Percentiles rank a stretch among this genome's conserved stretches.
These are phyloP conservation scores for Neuroterus valhalla DNA, from an alignment of 1,140 invertebrate genomes.

Conservation along the genomic window DNA sequence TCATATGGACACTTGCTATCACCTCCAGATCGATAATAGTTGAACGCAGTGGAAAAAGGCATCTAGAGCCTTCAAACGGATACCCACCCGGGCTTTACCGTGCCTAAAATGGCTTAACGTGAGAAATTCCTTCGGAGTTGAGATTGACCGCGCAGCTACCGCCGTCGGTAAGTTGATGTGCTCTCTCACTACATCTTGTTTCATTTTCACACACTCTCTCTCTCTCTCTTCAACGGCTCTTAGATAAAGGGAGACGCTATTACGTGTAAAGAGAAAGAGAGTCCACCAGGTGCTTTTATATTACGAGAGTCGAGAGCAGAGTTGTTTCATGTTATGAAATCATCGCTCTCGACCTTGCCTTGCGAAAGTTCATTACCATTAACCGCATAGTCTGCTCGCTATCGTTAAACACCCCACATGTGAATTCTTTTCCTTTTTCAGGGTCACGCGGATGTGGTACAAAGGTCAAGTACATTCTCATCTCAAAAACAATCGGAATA, in stretches of 20 bases:
- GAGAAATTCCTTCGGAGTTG: no score
- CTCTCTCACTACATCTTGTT: not conserved
- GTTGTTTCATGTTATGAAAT: slow-evolving; percentile 69
- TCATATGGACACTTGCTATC: no score
- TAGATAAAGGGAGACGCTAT: slow-evolving; percentile 1
- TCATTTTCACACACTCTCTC: slow-evolving; percentile 3
- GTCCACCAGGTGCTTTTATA: slow-evolving; percentile 45
- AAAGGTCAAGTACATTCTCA: not conserved
- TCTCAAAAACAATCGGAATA: not conserved
- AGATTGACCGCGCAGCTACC: no score
- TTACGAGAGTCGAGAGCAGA: slow-evolving; percentile 52
- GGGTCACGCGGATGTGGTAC: slow-evolving; percentile 18
- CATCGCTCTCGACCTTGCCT: slow-evolving; percentile 68
- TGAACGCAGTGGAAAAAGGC: no score
- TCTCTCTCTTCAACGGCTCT: not conserved
- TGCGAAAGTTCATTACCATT: slow-evolving; percentile 74
- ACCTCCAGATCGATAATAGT: no score
- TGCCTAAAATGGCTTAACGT: no score
- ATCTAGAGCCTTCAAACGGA: no score
- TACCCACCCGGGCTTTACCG: no score
- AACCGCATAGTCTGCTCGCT: slow-evolving; percentile 53
- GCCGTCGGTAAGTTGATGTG: slow-evolving; percentile 52
- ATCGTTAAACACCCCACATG: slow-evolving; percentile 13
- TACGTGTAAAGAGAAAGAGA: slow-evolving; percentile 38
- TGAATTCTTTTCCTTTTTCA: slow-evolving; percentile 23